Conservation (phyloP, 2,113 vertebrate species). For the Bostrychus sinensis region DNA sequence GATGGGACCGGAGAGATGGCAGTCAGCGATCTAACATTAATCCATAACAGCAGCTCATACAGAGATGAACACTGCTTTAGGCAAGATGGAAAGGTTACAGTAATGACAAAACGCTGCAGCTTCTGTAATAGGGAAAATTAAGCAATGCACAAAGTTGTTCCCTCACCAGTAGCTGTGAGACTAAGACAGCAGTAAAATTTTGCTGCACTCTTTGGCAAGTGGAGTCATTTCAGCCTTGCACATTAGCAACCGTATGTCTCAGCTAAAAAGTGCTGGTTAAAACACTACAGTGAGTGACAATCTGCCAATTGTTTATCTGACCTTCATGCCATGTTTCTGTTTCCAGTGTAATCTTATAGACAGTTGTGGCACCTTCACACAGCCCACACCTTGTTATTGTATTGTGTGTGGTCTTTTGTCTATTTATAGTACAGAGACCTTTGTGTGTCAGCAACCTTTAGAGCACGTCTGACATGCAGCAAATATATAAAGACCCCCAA, state of each 20-base stretch:
- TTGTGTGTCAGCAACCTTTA: constrained; percentile 45
- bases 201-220: neutral
- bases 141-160: constrained; percentile 23
- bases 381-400: neutral
- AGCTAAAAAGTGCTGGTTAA: constrained; percentile 18
- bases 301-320: constrained; percentile 13
- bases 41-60: constrained; percentile 58
- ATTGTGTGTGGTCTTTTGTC: constrained; percentile 2
- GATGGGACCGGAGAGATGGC: constrained; percentile 33
- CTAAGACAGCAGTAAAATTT: constrained; percentile 5
- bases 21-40: constrained; percentile 63
- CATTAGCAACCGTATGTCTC: neutral
- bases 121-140: constrained; percentile 64
- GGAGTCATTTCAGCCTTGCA: neutral
- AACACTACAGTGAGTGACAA: constrained; percentile 7
- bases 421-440: constrained; percentile 42
- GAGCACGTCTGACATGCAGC: constrained; percentile 27
- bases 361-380: neutral
- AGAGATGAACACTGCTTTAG: constrained; percentile 55
- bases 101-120: constrained; percentile 49
- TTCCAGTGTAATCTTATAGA: too few species aligned
- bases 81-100: constrained; percentile 71
- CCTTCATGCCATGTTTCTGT: constrained; percentile 21
- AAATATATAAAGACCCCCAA: constrained; percentile 14
- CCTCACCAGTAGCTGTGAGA: neutral